phyloP scores from a whole-genome alignment of 1,140 invertebrate species.

The Pachypsylla venusta region DNA sequence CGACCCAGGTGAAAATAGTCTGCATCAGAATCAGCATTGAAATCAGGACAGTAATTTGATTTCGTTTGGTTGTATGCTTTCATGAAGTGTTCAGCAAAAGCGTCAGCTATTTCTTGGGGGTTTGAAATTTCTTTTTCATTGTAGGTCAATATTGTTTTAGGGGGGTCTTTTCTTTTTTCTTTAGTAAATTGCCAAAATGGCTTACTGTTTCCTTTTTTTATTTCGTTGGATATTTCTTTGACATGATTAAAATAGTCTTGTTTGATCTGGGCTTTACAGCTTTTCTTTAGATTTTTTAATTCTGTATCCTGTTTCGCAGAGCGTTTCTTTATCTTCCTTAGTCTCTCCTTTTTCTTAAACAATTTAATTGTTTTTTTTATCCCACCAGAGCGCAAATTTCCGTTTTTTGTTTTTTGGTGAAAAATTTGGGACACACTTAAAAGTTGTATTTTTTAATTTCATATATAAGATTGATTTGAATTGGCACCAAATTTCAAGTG shows the following conservation, averaged over 20 bases:
- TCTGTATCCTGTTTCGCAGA: neutral
- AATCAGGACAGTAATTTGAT: neutral
- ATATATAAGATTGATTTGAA: too few species aligned
- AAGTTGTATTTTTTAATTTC: too few species aligned
- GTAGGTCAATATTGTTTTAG: neutral
- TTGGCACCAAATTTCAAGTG: too few species aligned
- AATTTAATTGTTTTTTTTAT: neutral
- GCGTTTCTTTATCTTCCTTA: neutral
- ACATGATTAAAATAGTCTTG: neutral
- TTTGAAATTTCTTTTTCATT: neutral
- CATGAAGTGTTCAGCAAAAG: neutral
- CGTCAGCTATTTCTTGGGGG: neutral
- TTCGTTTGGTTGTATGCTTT: neutral
- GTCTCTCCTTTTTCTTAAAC: neutral
- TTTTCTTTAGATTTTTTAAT: neutral
- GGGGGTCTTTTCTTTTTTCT: neutral
- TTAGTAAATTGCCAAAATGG: neutral
- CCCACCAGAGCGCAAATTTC: neutral
- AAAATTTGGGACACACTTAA: neutral
- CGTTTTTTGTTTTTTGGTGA: neutral
- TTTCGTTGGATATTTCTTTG: neutral
- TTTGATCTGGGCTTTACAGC: neutral
- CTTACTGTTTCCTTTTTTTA: neutral
- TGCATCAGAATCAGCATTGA: neutral
- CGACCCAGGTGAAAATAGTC: neutral